A percentile compares a stretch with the other conserved stretches of the same genome.
phyloP scores from a whole-genome alignment of 2,888 invertebrate species.

The Cephus spinipes region DNA sequence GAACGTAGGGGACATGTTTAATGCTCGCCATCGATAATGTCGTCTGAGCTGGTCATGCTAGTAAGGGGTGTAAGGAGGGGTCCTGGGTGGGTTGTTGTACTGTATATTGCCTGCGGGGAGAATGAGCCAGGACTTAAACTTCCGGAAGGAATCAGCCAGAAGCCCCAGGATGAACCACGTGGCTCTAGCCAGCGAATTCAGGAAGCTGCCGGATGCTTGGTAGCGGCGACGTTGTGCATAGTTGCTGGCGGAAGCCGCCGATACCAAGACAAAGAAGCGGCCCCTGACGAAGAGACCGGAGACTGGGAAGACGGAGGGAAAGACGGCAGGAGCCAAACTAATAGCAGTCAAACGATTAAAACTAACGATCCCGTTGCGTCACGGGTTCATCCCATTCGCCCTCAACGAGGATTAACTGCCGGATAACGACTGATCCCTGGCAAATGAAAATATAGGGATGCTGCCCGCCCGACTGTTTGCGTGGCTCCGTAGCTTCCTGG shows the following conservation, averaged over 20 bases:
- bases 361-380: slow-evolving; percentile 47
- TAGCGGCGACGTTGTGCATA: background rate
- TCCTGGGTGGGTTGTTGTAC: background rate
- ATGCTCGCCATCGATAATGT: slow-evolving; percentile 42
- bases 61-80: slow-evolving; percentile 11
- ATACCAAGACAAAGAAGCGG: slow-evolving; percentile 11
- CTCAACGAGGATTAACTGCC: slow-evolving; percentile 41
- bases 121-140: slow-evolving; percentile 17
- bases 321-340: slow-evolving; percentile 33
- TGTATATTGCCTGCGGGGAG: background rate
- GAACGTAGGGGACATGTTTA: slow-evolving; percentile 28
- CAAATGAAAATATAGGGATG: slow-evolving; percentile 19
- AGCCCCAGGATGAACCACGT: background rate
- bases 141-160: slow-evolving; percentile 25
- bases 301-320: background rate
- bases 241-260: slow-evolving; percentile 4
- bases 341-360: slow-evolving; percentile 52
- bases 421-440: slow-evolving; percentile 39
- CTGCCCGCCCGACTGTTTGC: slow-evolving; percentile 1
- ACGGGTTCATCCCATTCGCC: slow-evolving; percentile 33
- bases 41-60: slow-evolving; percentile 17
- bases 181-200: background rate
- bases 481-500: background rate
- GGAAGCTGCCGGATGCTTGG: background rate
- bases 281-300: background rate